These are phyloP conservation scores for Coboldia fuscipes DNA, from an alignment of 1,140 invertebrate species.

Conservation along the genomic window DNA sequence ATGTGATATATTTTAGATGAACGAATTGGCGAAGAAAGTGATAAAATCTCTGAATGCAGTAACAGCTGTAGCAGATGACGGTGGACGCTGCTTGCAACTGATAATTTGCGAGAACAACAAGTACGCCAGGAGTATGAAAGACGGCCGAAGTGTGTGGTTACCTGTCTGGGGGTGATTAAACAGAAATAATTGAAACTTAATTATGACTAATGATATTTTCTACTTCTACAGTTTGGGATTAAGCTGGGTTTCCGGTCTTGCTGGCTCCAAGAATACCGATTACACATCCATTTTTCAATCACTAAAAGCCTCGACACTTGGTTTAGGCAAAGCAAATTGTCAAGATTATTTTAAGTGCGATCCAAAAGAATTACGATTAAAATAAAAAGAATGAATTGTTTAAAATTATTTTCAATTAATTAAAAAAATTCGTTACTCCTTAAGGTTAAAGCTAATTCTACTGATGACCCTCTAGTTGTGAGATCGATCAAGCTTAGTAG, in stretches of 20 bases:
- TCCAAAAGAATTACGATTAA: no score
- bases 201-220: constrained; percentile 1
- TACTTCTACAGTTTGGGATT: constrained; percentile 26
- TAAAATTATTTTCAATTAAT: no score
- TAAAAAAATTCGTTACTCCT: no score
- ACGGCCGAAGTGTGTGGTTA: constrained; percentile 34
- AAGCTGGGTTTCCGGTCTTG: constrained; percentile 29
- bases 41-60: constrained; percentile 28
- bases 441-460: no score
- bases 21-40: constrained; percentile 30
- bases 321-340: constrained; percentile 30
- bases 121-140: constrained; percentile 25
- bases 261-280: constrained; percentile 7
- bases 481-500: no score
- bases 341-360: constrained; percentile 5
- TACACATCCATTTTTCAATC: constrained; percentile 14
- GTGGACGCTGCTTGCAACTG: constrained; percentile 31
- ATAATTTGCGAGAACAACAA: constrained; percentile 39
- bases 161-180: constrained; percentile 42
- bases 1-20: constrained; percentile 12
- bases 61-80: constrained; percentile 22
- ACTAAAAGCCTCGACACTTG: constrained; percentile 29
- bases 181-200: neutral
- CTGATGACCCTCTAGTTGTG: no score
- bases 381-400: no score